These are phyloP conservation scores for Salvelinus fontinalis DNA, from an alignment of 2,113 vertebrate genomes.

Conservation along the genomic window DNA sequence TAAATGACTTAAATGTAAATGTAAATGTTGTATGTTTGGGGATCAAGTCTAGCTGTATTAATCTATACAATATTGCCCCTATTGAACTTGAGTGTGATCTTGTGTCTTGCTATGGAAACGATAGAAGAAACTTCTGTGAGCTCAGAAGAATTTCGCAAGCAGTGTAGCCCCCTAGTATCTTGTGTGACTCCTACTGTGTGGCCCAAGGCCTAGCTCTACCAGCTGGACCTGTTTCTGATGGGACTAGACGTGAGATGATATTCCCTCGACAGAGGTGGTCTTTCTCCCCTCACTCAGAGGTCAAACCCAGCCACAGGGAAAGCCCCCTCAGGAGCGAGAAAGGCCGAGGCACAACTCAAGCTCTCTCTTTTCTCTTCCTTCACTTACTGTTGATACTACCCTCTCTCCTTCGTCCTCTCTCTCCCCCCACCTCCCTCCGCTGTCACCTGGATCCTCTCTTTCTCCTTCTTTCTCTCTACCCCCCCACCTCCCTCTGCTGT, in stretches of 20 bases:
- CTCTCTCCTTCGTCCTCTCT: not conserved
- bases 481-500: too few relatives aligned
- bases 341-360: not conserved
- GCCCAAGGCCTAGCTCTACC: not conserved
- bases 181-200: conserved; percentile 1
- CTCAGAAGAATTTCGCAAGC: not conserved
- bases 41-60: too few relatives aligned
- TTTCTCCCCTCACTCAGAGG: conserved; percentile 6
- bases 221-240: conserved; percentile 5
- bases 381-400: not conserved
- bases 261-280: not conserved
- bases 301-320: conserved; percentile 13
- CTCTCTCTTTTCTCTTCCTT: not conserved
- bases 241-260: conserved; percentile 5
- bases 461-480: too few relatives aligned
- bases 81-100: not conserved
- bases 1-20: too few relatives aligned
- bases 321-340: not conserved
- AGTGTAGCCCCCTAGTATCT: not conserved
- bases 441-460: too few relatives aligned
- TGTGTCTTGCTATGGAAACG: not conserved
- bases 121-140: not conserved
- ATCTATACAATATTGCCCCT: too few relatives aligned
- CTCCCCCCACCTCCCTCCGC: too few relatives aligned
- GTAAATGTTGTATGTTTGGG: too few relatives aligned